These are phyloP conservation scores for Pterobdella sp. DNA, from an alignment of 2,888 invertebrate species.

Conservation along the genomic window DNA sequence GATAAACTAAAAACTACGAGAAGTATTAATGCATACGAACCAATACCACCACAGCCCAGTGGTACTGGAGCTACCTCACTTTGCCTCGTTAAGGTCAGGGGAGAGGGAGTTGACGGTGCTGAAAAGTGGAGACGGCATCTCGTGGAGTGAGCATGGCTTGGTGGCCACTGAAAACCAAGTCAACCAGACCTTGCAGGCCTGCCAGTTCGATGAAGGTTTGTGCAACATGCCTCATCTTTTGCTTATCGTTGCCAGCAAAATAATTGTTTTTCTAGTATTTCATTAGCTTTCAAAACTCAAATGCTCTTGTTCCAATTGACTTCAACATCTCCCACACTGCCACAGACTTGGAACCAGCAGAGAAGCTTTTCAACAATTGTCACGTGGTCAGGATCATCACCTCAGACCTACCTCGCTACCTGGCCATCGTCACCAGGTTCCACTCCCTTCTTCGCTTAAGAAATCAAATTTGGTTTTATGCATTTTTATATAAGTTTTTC, in stretches of 20 bases:
- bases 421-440: conserved; percentile 74
- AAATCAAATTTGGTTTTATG: too few relatives aligned
- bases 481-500: too few relatives aligned
- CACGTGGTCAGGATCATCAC: conserved; percentile 92
- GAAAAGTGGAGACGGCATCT: conserved; percentile 94
- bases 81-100: conserved; percentile 86
- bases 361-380: conserved; percentile 72
- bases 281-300: background rate
- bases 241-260: background rate
- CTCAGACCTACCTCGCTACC: conserved; percentile 97
- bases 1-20: too few relatives aligned
- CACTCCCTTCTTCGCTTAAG: too few relatives aligned
- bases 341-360: conserved; percentile 37
- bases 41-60: conserved; percentile 43
- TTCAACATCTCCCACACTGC: background rate
- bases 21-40: too few relatives aligned
- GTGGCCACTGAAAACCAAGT: conserved; percentile 90
- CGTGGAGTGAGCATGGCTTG: conserved; percentile 90
- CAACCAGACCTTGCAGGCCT: conserved; percentile 82
- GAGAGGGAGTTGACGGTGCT: conserved; percentile 96
- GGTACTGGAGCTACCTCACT: conserved; percentile 93
- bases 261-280: background rate
- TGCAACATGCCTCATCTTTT: background rate
- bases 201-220: conserved; percentile 45
- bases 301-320: background rate